Evolutionary conservation across 2,888 invertebrate species (phyloP).

Genomic region (Rhimphoctona megacephalus): DNA sequence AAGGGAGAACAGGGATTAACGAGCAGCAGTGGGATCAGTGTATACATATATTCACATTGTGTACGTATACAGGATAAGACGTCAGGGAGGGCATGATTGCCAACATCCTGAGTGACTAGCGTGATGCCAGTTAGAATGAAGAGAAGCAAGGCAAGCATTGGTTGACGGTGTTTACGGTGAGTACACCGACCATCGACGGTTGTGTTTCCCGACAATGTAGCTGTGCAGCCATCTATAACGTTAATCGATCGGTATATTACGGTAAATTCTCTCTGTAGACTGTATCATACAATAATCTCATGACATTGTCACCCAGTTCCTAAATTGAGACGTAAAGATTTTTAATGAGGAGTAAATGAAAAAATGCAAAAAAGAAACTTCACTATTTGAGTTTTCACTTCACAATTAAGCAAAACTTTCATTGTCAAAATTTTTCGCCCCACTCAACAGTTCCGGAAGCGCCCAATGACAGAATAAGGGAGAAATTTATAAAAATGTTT

Average conservation of each 20-base stretch:
- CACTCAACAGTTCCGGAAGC: too few relatives aligned
- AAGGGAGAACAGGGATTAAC: not conserved
- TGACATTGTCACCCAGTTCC: not conserved
- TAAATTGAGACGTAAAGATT: not conserved
- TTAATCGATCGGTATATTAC: constrained; percentile 9
- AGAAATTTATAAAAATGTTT: not conserved
- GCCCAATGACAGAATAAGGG: too few relatives aligned
- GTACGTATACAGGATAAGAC: constrained; percentile 38
- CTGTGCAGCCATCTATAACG: constrained; percentile 2
- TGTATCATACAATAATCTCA: not conserved
- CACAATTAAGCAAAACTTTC: not conserved
- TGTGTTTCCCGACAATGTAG: constrained; percentile 29
- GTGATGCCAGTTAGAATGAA: constrained; percentile 55
- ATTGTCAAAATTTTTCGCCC: too few relatives aligned
- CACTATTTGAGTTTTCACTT: too few relatives aligned
- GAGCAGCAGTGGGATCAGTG: not conserved
- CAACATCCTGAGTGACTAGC: constrained; percentile 74
- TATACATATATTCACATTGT: not conserved
- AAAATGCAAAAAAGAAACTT: not conserved
- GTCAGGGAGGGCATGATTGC: constrained; percentile 69
- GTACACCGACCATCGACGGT: constrained; percentile 41
- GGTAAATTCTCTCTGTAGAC: not conserved
- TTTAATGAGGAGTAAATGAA: not conserved
- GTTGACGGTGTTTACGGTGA: constrained; percentile 64
- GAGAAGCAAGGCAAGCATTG: constrained; percentile 60